Evolutionary conservation across 2,888 invertebrate species (phyloP).

Genomic region (Melinaea marsaeus): DNA sequence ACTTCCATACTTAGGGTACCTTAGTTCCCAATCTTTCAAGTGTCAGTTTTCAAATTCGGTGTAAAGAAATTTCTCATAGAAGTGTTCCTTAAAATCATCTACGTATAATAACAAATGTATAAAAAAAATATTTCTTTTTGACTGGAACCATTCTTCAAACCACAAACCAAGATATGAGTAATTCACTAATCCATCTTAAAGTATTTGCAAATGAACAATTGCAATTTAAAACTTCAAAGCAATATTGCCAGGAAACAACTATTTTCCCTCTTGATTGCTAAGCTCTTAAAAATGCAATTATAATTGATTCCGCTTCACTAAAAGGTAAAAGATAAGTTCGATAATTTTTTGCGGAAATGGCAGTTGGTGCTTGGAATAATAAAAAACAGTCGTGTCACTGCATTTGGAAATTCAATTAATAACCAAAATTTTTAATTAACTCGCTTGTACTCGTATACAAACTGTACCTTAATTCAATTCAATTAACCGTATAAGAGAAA

Average conservation of each 20-base stretch:
- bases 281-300: constrained; percentile 18
- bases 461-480: too few species aligned
- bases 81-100: too few species aligned
- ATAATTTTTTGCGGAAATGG: constrained; percentile 41
- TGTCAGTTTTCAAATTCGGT: too few species aligned
- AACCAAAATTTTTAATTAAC: too few species aligned
- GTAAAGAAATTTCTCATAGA: too few species aligned
- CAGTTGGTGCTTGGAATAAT: constrained; percentile 42
- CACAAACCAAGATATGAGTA: neutral
- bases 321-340: constrained; percentile 16
- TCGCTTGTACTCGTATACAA: too few species aligned
- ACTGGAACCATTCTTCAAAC: neutral
- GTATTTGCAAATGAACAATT: constrained; percentile 36
- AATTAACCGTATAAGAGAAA: too few species aligned
- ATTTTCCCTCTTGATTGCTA: constrained; percentile 15
- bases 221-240: constrained; percentile 33
- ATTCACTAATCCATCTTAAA: neutral
- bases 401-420: constrained; percentile 12
- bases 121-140: too few species aligned
- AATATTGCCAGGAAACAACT: constrained; percentile 14
- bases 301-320: constrained; percentile 23
- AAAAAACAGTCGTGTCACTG: constrained; percentile 36
- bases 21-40: too few species aligned
- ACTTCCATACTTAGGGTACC: too few species aligned
- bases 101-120: too few species aligned